These are phyloP conservation scores for Myotis brandtii DNA, from an alignment of 2,113 vertebrate species.

Conservation along the genomic window DNA sequence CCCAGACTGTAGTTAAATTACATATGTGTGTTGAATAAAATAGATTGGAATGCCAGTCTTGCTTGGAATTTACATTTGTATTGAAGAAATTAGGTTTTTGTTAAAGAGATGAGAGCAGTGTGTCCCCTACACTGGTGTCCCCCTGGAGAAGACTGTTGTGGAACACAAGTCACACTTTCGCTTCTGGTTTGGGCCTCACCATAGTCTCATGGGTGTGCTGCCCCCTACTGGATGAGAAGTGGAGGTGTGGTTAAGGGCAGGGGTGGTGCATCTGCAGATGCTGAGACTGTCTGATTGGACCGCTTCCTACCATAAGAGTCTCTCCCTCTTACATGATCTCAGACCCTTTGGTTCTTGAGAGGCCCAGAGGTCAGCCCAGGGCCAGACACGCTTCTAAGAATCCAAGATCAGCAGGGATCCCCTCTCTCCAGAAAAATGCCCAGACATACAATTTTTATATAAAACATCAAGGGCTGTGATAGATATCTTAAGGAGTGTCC, in stretches of 20 bases:
- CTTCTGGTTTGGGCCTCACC: background rate
- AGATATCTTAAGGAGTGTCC: background rate
- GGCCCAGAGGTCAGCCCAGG: background rate
- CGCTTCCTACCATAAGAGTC: fast-evolving
- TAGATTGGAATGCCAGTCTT: background rate
- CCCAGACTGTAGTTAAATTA: background rate
- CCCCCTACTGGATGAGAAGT: fast-evolving
- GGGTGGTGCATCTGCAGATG: background rate
- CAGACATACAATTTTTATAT: background rate
- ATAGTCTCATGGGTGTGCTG: fast-evolving
- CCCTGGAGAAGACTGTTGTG: background rate
- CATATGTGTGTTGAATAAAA: slow-evolving; percentile 56
- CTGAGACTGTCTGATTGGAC: too few species aligned
- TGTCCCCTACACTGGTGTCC: fast-evolving
- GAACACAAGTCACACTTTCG: background rate
- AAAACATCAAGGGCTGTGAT: background rate
- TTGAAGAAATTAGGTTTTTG: background rate
- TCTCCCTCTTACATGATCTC: background rate
- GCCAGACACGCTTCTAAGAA: background rate
- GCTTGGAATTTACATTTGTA: slow-evolving; percentile 53
- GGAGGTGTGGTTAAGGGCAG: background rate
- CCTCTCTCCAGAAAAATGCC: background rate
- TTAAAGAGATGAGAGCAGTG: background rate
- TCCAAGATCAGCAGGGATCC: background rate
- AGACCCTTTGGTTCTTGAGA: background rate